Percentiles rank a stretch among this genome's conserved stretches.
These are phyloP conservation scores for Myopa tessellatipennis DNA, from an alignment of 2,888 invertebrate genomes.

Conservation along the genomic window DNA sequence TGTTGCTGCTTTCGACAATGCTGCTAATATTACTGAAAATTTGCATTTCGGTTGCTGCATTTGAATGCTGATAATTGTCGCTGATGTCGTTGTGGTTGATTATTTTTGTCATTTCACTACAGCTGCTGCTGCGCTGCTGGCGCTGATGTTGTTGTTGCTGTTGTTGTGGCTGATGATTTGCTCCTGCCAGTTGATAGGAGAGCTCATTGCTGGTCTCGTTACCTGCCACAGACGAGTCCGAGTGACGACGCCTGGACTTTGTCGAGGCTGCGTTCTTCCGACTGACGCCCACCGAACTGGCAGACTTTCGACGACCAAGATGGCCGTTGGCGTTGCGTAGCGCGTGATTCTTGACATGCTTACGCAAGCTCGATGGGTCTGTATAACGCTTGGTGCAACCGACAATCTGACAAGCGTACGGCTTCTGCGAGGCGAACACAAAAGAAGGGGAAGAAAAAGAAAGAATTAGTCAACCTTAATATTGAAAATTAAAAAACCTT, in stretches of 20 bases:
- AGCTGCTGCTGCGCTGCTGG: slow-evolving; percentile 62
- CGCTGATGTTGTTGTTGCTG: slow-evolving; percentile 45
- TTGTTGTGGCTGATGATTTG: slow-evolving; percentile 27
- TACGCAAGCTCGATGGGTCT: slow-evolving; percentile 91
- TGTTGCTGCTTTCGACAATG: slow-evolving; percentile 42
- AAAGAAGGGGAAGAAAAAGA: too few species aligned
- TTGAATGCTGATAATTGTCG: slow-evolving; percentile 44
- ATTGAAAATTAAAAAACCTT: too few species aligned
- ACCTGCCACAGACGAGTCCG: slow-evolving; percentile 59
- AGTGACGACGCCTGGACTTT: slow-evolving; percentile 62
- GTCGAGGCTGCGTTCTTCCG: slow-evolving; percentile 47
- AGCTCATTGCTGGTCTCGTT: slow-evolving; percentile 8
- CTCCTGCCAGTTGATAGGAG: background rate
- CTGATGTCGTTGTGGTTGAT: slow-evolving; percentile 32
- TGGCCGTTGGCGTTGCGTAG: slow-evolving; percentile 60
- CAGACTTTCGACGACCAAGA: slow-evolving; percentile 64
- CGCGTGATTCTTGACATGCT: slow-evolving; percentile 89
- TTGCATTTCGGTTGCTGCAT: slow-evolving; percentile 32
- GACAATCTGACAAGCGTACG: slow-evolving; percentile 88
- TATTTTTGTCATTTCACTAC: slow-evolving; percentile 52
- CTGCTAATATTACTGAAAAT: slow-evolving; percentile 37
- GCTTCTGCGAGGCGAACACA: slow-evolving; percentile 75
- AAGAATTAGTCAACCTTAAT: too few species aligned
- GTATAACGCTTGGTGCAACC: slow-evolving; percentile 94
- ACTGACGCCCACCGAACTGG: slow-evolving; percentile 42